These are phyloP conservation scores for Bucorvus abyssinicus DNA, from an alignment of 2,797 vertebrate genomes.

Conservation along the genomic window DNA sequence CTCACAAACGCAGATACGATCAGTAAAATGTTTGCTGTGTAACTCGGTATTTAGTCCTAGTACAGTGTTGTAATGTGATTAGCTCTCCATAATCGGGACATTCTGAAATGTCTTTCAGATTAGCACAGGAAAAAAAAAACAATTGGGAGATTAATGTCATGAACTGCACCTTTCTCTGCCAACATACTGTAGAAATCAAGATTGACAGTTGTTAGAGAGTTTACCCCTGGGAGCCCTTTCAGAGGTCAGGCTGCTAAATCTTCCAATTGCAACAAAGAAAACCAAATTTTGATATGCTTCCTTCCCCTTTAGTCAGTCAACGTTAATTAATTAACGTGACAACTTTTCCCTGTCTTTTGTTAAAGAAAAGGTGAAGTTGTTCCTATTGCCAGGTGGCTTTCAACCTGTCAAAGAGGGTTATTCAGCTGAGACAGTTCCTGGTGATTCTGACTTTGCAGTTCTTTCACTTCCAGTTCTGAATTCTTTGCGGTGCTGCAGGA, in stretches of 20 bases:
- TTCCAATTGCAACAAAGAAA: background rate
- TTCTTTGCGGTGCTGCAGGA: background rate
- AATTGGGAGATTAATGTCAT: background rate
- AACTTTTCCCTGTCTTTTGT: background rate
- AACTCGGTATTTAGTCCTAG: background rate
- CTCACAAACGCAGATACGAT: background rate
- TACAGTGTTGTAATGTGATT: background rate
- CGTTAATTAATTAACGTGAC: background rate
- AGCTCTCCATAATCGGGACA: background rate
- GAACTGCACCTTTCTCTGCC: background rate
- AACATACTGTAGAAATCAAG: background rate
- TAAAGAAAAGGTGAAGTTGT: background rate
- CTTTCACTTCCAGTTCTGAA: background rate
- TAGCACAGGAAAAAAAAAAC: background rate
- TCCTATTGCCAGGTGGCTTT: background rate
- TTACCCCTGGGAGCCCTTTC: background rate
- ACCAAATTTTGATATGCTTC: background rate
- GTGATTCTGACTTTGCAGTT: background rate
- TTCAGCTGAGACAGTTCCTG: background rate
- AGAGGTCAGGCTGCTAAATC: background rate
- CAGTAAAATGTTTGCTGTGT: background rate
- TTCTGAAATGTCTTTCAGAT: background rate
- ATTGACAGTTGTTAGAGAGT: background rate
- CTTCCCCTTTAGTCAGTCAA: background rate
- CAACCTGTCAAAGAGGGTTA: background rate